A percentile compares a stretch with the other conserved stretches of the same genome.
These are phyloP conservation scores for Gambusia affinis DNA, from an alignment of 2,113 vertebrate genomes.

Conservation along the genomic window DNA sequence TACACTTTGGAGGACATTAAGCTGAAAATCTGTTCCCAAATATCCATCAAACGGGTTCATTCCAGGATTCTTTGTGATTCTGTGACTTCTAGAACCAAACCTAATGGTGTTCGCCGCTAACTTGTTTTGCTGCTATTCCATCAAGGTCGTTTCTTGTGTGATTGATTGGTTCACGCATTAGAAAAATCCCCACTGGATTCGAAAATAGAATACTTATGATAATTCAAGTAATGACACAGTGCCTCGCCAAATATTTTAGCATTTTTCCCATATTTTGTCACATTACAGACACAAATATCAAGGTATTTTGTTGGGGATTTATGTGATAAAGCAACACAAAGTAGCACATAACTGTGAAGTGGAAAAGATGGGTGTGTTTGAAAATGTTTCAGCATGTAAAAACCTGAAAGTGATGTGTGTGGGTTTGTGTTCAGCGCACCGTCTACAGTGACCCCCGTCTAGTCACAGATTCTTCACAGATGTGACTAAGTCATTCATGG, in stretches of 20 bases:
- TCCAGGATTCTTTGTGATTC: constrained; percentile 1
- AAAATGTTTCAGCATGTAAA: not conserved
- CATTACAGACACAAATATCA: too few species aligned
- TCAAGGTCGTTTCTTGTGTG: not conserved
- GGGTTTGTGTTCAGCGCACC: not conserved
- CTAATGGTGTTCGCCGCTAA: not conserved
- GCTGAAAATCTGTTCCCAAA: not conserved
- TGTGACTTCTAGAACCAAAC: not conserved
- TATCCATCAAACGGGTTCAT: not conserved
- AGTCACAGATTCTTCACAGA: too few species aligned
- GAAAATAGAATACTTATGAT: not conserved
- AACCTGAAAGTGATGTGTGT: not conserved
- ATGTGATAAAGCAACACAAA: not conserved
- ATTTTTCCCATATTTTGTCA: not conserved
- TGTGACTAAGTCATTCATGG: too few species aligned
- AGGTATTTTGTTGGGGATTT: too few species aligned
- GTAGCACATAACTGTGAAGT: not conserved
- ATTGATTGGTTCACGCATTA: not conserved
- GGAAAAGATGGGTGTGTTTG: not conserved
- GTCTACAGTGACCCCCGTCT: too few species aligned
- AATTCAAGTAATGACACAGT: not conserved
- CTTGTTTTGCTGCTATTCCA: not conserved
- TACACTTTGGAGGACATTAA: not conserved
- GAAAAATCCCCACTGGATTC: not conserved
- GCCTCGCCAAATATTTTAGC: not conserved